Conservation (phyloP, 2,113 vertebrate genomes). For the Haliaeetus leucogaster region DNA sequence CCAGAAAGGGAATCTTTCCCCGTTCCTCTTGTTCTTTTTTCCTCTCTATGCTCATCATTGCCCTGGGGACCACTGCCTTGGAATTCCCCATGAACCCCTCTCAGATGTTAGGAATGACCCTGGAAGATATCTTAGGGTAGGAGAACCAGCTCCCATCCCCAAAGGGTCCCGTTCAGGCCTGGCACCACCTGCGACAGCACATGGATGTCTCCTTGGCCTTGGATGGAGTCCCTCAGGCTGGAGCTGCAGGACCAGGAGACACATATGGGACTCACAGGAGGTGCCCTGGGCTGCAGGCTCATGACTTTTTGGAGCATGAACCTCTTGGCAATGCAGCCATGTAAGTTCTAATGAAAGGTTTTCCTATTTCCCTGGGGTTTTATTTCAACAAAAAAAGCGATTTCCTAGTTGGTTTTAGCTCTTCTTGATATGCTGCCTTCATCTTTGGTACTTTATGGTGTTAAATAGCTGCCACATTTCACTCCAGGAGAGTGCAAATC, state of each 20-base stretch:
- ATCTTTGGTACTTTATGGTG: not conserved
- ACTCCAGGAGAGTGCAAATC: not conserved
- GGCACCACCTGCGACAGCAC: not conserved
- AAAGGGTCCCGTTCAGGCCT: not conserved
- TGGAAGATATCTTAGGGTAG: not conserved
- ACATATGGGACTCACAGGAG: fast-evolving
- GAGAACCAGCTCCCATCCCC: not conserved
- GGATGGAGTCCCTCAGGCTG: not conserved
- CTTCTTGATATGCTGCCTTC: not conserved
- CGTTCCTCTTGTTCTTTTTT: not conserved
- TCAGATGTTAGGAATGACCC: not conserved
- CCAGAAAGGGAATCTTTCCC: not conserved
- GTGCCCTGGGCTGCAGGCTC: not conserved
- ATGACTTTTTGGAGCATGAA: not conserved
- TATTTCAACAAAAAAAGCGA: not conserved
- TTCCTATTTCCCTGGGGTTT: not conserved
- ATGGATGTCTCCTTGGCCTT: not conserved
- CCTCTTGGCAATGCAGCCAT: not conserved
- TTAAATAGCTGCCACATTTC: not conserved
- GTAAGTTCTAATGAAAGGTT: not conserved
- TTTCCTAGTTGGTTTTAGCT: not conserved
- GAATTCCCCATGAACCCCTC: not conserved
- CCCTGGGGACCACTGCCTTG: not conserved
- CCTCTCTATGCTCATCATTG: not conserved
- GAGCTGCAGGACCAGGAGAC: not conserved